Evolutionary conservation across 37 sponge, comb jelly and placozoan species (phyloP), one percentile per base, ranked within the genome.

Genomic region (Crambe crambe): DNA sequence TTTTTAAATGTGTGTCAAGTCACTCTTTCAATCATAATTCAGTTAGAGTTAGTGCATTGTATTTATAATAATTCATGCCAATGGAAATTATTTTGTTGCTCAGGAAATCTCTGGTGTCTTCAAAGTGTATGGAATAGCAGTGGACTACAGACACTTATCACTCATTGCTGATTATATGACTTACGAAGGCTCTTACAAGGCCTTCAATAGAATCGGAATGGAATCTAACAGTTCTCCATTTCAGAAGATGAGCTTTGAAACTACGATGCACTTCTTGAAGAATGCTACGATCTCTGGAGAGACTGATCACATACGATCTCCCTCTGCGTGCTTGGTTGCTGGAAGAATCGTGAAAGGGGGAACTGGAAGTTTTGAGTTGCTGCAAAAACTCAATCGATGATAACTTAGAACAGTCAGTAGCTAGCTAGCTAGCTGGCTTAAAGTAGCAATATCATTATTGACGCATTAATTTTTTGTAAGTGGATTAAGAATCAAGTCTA

Each of bases 241-340:
- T 42, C 98, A 97, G 80, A 91, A 97, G 85, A 93, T 97, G 90
- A 92, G 93, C 75, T 97, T 95, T 85, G 98, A 97, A 79, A 97
- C 98, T 0, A 89, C 95, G 22, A 95, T 95, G 84, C 84, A 95
- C 43, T 97, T 97, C 42, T 73, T 97, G 72, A 75, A 84, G 58
- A 79, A 75, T 70, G 93, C 95, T 3, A 81, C 93, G 4, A 37
- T 95, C 0, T 20, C 59, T 43, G 93, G 96, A 17, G 93, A 89
- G n/a, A 72, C 34, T 0, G 98, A 95, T 64, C 22, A 42, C 17
- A 32, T 97, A 29, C n/a, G 42, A 39, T 95, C 93, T 3, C 98
- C 98, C 12, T 95, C 95, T 3, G 91, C 98, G 2, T 70, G 90
- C 26, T 66, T 97, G 21, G 93, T 97, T 1, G 51, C 91, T 47